Percentiles rank a stretch among this genome's conserved stretches.
Evolutionary conservation across 2,888 invertebrate genomes (phyloP).

Genomic region (Ctena decussata): DNA sequence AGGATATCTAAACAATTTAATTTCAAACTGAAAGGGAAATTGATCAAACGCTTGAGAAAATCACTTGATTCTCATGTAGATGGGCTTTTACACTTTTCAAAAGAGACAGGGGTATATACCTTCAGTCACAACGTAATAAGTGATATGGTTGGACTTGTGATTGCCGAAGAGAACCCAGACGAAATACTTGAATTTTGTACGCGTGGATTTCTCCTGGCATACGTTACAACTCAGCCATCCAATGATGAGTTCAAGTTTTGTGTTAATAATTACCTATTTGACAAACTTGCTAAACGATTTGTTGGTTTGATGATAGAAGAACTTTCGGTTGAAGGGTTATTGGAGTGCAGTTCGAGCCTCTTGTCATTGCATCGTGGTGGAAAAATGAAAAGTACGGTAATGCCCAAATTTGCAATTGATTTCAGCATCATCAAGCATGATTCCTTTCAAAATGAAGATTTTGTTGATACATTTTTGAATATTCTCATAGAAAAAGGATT

Average conservation of each 20-base stretch:
- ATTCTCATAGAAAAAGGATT: neutral
- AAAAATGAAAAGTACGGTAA: constrained; percentile 1
- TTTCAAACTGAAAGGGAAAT: constrained; percentile 14
- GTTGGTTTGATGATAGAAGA: neutral
- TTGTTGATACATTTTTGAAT: constrained; percentile 10
- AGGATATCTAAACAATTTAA: constrained; percentile 25
- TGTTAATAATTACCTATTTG: constrained; percentile 16
- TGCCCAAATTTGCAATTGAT: neutral
- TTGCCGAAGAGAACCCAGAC: constrained; percentile 30
- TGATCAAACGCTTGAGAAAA: constrained; percentile 11
- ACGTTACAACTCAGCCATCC: constrained; percentile 16
- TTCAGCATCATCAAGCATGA: constrained; percentile 10
- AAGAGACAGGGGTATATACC: constrained; percentile 14
- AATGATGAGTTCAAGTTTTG: constrained; percentile 19
- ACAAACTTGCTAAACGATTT: constrained; percentile 10
- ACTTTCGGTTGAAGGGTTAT: neutral
- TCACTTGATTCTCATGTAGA: constrained; percentile 33
- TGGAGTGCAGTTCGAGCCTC: neutral
- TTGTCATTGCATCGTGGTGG: neutral
- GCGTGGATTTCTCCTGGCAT: constrained; percentile 35
- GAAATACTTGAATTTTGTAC: constrained; percentile 28
- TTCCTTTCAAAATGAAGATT: constrained; percentile 9
- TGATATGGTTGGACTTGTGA: constrained; percentile 53
- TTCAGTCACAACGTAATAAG: constrained; percentile 44
- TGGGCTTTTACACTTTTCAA: constrained; percentile 25